Percentiles rank a stretch among this genome's conserved stretches.
Conservation (phyloP, 2,797 vertebrate species). For the Cheracebus regulus region DNA sequence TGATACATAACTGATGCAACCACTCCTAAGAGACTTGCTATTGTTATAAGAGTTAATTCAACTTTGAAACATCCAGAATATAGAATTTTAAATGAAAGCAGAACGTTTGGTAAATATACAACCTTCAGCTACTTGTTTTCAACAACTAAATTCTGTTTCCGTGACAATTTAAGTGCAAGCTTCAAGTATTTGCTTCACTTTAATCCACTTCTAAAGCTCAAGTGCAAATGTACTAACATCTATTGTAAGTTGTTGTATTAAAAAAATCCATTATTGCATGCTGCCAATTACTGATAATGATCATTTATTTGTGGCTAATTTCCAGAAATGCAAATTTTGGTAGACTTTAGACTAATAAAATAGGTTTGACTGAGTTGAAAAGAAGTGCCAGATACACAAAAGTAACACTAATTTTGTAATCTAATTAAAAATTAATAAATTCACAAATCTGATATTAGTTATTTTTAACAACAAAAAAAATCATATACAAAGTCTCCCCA, state of each 20-base stretch:
- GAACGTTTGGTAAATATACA: neutral
- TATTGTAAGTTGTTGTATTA: neutral
- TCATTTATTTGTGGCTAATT: slow-evolving; percentile 31
- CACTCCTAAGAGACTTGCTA: neutral
- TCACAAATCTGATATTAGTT: neutral
- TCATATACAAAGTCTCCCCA: neutral
- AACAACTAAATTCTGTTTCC: neutral
- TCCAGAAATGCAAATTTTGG: slow-evolving; percentile 2
- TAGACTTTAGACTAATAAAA: neutral
- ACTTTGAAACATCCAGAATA: neutral
- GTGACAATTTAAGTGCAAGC: neutral
- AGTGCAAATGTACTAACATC: neutral
- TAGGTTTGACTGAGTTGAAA: neutral
- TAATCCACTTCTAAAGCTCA: neutral
- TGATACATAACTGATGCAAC: neutral
- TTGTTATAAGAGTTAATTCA: neutral
- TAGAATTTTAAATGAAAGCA: neutral
- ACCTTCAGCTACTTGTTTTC: neutral
- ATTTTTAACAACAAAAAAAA: neutral
- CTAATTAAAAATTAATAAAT: neutral
- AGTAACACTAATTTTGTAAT: neutral
- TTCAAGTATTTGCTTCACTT: neutral
- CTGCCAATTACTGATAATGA: neutral
- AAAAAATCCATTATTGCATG: neutral
- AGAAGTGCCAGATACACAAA: neutral